Evolutionary conservation across 2,113 vertebrate species (phyloP), one percentile per base, ranked within the genome.

Genomic region (Orthonyx spaldingii): DNA sequence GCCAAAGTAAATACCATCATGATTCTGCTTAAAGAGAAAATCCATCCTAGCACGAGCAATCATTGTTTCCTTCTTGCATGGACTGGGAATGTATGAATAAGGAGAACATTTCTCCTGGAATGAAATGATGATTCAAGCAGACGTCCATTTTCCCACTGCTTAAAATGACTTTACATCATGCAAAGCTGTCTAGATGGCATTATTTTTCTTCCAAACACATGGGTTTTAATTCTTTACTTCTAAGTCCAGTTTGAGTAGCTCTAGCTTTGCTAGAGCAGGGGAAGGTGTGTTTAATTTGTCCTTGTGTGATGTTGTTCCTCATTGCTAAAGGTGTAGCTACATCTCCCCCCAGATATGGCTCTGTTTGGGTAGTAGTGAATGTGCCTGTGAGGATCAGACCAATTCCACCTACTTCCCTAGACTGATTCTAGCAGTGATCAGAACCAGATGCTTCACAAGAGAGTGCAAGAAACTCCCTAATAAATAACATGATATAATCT

Each of bases 1-100:
- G 70, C 47, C 84, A 96, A 89, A 87, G 87, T 84, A 97, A 97
- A 96, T 69, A 92, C 52, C 61, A 47, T 47, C 39, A 26, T 4
- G 8, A 74, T 59, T 83, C 35, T 69, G 33, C 91, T 85, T 53
- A 79, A 86, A 95, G 89, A 93, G 89, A 57, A 94, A 92, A 88
- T 46, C 68, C 55, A 75, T 74, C 56, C 79, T 94, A 55, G 79
- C 47, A 35, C 30, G 56, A 88, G 71, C 78, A 94, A 52, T 86
- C 68, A 26, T 35, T 44, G 27, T 70, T 93, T 83, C 71, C 82
- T 63, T 85, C 52, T 66, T 84, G 52, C 35, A 28, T 27, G 56
- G 79, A 27, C 27, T 77, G 59, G 39, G 39, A 77, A 60, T 6
- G 33, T 53, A 37, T 17, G 55, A 80, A 37, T 71, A 69, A 72